Conservation (phyloP, 2,797 vertebrate genomes). For the Hybognathus amarus region DNA sequence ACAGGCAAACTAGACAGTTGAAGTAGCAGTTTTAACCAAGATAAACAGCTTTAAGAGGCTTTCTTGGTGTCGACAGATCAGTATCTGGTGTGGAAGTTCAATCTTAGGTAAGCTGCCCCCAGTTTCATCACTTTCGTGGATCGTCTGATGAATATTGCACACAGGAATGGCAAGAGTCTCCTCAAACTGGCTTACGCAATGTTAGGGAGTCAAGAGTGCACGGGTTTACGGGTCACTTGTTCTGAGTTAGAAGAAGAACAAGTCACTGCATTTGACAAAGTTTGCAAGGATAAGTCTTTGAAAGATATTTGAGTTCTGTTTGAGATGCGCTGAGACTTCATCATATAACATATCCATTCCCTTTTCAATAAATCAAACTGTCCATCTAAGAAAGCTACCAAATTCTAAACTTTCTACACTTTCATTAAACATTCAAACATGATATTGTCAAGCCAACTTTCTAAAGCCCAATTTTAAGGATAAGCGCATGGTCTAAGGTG, state of each 20-base stretch:
- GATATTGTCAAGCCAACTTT: too few species aligned
- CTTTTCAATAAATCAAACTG: too few species aligned
- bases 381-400: too few species aligned
- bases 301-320: neutral
- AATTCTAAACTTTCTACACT: too few species aligned
- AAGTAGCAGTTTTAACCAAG: conserved; percentile 12
- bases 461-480: too few species aligned
- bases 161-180: neutral
- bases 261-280: neutral
- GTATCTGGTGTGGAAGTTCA: conserved; percentile 14
- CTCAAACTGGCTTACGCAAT: neutral
- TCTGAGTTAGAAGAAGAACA: neutral
- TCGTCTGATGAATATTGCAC: neutral
- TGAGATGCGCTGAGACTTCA: neutral
- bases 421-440: too few species aligned
- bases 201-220: neutral
- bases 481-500: too few species aligned
- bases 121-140: neutral
- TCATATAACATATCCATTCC: neutral
- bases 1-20: conserved; percentile 17
- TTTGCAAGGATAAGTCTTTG: neutral
- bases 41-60: conserved; percentile 13
- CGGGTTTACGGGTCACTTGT: neutral
- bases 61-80: conserved; percentile 2
- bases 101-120: neutral